A percentile compares a stretch with the other conserved stretches of the same genome.
Conservation (phyloP, 2,113 vertebrate genomes). For the Tachysurus fulvidraco region DNA sequence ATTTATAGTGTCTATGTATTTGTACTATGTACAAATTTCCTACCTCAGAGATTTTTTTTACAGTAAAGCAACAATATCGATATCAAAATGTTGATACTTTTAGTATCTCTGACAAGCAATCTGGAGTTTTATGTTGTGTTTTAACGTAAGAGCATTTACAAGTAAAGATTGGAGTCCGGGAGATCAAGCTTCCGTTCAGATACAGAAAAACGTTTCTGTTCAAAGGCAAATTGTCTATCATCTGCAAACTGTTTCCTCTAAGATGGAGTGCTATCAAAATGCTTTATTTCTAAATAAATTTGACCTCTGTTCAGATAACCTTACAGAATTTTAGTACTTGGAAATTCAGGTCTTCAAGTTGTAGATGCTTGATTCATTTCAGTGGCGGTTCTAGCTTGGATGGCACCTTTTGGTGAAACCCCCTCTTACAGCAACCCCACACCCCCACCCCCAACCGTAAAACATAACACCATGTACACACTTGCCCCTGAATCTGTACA, state of each 20-base stretch:
- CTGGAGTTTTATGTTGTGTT: neutral
- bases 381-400: no score
- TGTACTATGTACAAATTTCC: neutral
- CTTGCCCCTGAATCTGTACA: no score
- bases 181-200: neutral
- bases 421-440: no score
- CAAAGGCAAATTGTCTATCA: no score
- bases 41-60: neutral
- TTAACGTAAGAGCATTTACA: neutral
- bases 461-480: no score
- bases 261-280: neutral
- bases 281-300: neutral
- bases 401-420: no score
- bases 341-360: no score
- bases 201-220: no score
- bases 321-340: no score
- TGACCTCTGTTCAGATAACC: no score
- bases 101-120: neutral
- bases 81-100: neutral
- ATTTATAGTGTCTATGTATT: neutral
- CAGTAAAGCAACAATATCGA: neutral
- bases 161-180: neutral
- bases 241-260: neutral
- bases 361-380: no score
- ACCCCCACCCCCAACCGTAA: no score